Percentiles rank a stretch among this genome's conserved stretches.
phyloP scores from a whole-genome alignment of 2,888 invertebrate genomes.

The Sphaeridia pumilis region DNA sequence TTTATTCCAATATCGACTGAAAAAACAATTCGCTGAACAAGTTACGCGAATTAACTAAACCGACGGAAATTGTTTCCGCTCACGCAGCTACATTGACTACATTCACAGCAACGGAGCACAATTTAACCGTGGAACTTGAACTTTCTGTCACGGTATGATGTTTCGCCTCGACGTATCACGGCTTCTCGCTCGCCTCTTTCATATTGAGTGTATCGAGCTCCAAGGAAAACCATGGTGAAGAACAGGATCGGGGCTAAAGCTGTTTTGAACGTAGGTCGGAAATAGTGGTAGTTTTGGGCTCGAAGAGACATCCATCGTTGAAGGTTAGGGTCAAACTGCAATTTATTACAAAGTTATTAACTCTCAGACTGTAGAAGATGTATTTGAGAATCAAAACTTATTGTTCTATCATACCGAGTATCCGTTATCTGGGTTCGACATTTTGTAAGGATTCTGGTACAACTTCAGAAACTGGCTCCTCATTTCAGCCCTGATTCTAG shows the following conservation, averaged over 20 bases:
- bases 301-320: constrained; percentile 62
- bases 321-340: constrained; percentile 69
- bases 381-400: no score
- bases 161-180: constrained; percentile 55
- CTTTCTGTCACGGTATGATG: constrained; percentile 59
- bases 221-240: constrained; percentile 48
- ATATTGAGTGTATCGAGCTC: constrained; percentile 46
- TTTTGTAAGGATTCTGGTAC: constrained; percentile 56
- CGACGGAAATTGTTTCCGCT: no score
- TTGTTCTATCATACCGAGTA: no score
- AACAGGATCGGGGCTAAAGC: constrained; percentile 44
- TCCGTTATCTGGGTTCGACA: constrained; percentile 52
- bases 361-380: no score
- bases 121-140: no score
- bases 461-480: constrained; percentile 62
- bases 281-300: constrained; percentile 52
- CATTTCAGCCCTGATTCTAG: constrained; percentile 48
- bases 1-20: no score
- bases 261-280: constrained; percentile 52
- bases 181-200: constrained; percentile 48
- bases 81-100: no score
- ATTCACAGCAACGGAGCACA: no score
- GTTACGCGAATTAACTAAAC: no score
- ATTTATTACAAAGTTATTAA: no score
- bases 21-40: no score